Evolutionary conservation across 2,797 vertebrate genomes (phyloP), one percentile per base, ranked within the genome.

Genomic region (Prionace glauca): DNA sequence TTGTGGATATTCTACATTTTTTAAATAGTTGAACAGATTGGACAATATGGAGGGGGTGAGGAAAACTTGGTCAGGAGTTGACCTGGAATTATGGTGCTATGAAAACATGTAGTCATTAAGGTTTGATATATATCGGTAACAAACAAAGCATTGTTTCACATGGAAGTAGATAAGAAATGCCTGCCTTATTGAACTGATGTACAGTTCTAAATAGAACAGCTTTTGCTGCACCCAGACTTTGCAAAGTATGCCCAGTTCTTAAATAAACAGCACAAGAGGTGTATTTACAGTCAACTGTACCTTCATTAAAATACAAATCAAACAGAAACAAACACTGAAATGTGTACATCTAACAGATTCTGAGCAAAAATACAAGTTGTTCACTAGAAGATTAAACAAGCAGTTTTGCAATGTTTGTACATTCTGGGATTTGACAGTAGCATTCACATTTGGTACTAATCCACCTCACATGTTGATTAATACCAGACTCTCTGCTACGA

Each of bases 1-100:
- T 99, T 99, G 99, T 99, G 99, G 99, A 99, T 99, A 99, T 99
- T 99, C 99, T 98, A 99, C 99, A 98, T 99, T 99, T 99, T 99
- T 98, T 98, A 98, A 99, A 99, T 99, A 99, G 99, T 98, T 98
- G 98, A 98, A 98, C 98, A 98, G 98, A 98, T 98, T 98, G 98
- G 98, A 99, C 99, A 99, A 99, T 98, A 98, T 98, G 98, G 98
- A 98, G 98, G 96, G 97, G 41, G 60, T 91, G 98, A 97, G 97
- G 98, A 99, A 99, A 99, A 99, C 98, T 99, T 98, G 99, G 98
- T 97, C 97, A 98, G 98, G 98, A 97, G 97, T 97, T 98, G 98
- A 98, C 98, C 98, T 98, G 99, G 98, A 99, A 97, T 98, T 98
- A 97, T 97, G 84, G 96, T 96, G 98, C 97, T 97, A 50, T 56